Conservation (phyloP, 2,797 vertebrate species). For the Thaleichthys pacificus region DNA sequence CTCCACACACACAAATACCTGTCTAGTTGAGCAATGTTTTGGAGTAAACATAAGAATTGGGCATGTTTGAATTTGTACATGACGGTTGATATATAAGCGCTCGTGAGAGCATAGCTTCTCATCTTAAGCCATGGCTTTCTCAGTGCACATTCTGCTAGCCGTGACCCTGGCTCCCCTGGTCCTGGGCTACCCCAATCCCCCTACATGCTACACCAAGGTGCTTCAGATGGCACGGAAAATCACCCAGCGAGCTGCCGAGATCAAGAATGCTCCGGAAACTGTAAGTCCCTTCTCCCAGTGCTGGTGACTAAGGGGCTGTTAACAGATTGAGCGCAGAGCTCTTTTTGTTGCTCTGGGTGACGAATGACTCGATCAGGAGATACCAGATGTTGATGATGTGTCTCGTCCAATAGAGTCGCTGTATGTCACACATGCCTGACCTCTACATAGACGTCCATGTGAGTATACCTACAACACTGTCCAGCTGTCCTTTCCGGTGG, state of each 20-base stretch:
- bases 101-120: not conserved
- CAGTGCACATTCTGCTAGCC: not conserved
- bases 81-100: not conserved
- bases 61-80: not conserved
- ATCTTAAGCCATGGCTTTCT: not conserved
- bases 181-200: conserved; percentile 11
- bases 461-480: conserved; percentile 6
- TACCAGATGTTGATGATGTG: not conserved
- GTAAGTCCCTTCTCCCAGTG: conserved; percentile 4
- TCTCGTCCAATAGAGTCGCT: conserved; percentile 3
- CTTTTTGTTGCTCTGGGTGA: not conserved
- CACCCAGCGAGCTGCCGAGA: not conserved
- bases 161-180: not conserved
- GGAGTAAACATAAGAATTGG: not conserved
- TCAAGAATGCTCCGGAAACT: conserved; percentile 6
- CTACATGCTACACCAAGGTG: conserved; percentile 26
- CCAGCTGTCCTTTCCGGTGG: not conserved
- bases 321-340: no score
- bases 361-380: no score
- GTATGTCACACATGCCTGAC: conserved; percentile 14
- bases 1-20: conserved; percentile 2
- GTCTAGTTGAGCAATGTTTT: not conserved
- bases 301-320: not conserved
- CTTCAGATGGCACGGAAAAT: conserved; percentile 11
- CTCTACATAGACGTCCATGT: conserved; percentile 19